Evolutionary conservation across 2,113 vertebrate species (phyloP), one percentile per base, ranked within the genome.

Genomic region (Todiramphus saurophagus): DNA sequence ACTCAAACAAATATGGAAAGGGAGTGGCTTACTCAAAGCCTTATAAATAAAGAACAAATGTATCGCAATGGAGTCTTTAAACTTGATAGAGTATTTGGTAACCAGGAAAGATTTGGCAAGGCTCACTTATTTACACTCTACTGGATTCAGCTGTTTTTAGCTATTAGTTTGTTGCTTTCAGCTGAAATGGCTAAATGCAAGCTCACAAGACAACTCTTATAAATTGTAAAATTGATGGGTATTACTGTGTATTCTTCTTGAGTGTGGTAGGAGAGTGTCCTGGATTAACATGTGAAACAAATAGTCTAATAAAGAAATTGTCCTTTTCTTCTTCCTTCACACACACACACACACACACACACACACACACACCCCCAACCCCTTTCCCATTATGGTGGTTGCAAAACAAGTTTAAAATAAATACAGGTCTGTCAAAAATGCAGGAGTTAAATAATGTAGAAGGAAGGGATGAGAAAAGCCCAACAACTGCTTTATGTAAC

Each of bases 1-100:
- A 89, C 68, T 82, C 90, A 96, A 96, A 96, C 64, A 91, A 94
- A 80, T 91, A 53, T 90, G 93, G 92, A 96, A 95, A 96, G 93
- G 93, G 95, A 94, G 96, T 95, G 89, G 79, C 82, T 95, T 87
- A 73, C 88, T 94, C 77, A 95, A 95, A 92, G 50, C 80, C 85
- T 91, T 95, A 91, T 95, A 89, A 94, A 93, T 94, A 94, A 96
- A 96, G 93, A 74, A 95, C 94, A 95, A 93, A 92, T 89, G 82
- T 95, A 91, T 96, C 28, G 0, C 62, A 81, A 77, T 53, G 63
- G 30, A 72, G 92, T 97, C 93, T 96, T 95, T 93, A 69, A 79
- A 62, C 82, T 51, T 62, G 69, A 76, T 96, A 79, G 59, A 48
- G 78, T 25, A 27, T 76, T 89, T 94, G 78, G 93, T 41, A 89